These are phyloP conservation scores for Rhea americana DNA, from an alignment of 2,113 vertebrate species.

Conservation along the genomic window DNA sequence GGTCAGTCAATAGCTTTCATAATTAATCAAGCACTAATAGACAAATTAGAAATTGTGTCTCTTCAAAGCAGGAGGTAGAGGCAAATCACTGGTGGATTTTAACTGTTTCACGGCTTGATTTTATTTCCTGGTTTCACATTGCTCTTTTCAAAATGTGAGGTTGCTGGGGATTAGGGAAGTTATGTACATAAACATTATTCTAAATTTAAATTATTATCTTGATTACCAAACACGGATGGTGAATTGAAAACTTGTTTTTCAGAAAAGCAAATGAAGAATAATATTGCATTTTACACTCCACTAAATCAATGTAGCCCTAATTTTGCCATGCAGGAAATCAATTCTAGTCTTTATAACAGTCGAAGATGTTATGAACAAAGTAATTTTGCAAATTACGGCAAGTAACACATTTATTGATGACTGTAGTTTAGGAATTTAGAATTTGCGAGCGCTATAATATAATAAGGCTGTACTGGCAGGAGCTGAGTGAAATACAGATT, in stretches of 20 bases:
- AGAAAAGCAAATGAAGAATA: slow-evolving; percentile 79
- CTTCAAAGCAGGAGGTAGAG: slow-evolving; percentile 62
- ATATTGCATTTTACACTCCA: slow-evolving; percentile 77
- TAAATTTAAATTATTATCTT: slow-evolving; percentile 70
- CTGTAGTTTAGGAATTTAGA: slow-evolving; percentile 79
- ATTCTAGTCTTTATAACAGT: slow-evolving; percentile 80
- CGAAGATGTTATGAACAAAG: slow-evolving; percentile 83
- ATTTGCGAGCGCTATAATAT: slow-evolving; percentile 74
- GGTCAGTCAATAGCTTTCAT: slow-evolving; percentile 69
- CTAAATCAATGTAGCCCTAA: slow-evolving; percentile 82
- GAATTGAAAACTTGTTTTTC: slow-evolving; percentile 78
- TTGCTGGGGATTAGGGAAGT: background rate
- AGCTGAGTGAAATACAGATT: slow-evolving; percentile 80
- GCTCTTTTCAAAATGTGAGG: background rate
- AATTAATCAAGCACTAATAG: slow-evolving; percentile 73
- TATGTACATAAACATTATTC: slow-evolving; percentile 36
- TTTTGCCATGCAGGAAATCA: slow-evolving; percentile 80
- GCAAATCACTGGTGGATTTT: slow-evolving; percentile 62
- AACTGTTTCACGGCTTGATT: slow-evolving; percentile 50
- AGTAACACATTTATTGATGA: slow-evolving; percentile 84
- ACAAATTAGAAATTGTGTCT: slow-evolving; percentile 61
- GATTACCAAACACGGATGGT: slow-evolving; percentile 67
- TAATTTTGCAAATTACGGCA: slow-evolving; percentile 83
- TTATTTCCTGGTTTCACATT: background rate
- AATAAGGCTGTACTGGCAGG: slow-evolving; percentile 65